A percentile compares a stretch with the other conserved stretches of the same genome.
Conservation (phyloP, 2,113 vertebrate genomes). For the Ranitomeya variabilis region DNA sequence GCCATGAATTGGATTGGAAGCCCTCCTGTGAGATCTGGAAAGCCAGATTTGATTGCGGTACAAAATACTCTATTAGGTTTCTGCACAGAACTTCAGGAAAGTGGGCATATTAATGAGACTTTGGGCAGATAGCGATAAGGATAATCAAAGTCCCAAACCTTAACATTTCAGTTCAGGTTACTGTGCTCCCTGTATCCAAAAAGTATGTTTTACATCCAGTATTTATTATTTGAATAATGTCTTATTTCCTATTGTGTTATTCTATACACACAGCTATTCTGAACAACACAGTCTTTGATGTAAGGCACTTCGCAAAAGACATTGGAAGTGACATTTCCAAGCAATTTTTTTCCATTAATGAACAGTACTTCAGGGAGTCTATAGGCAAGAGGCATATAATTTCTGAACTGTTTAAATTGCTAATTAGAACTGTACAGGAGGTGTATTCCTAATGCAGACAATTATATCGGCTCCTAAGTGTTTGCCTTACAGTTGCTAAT, state of each 20-base stretch:
- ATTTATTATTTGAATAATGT: slow-evolving; percentile 69
- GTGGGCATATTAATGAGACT: neutral
- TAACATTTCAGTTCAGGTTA: neutral
- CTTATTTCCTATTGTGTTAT: slow-evolving; percentile 69
- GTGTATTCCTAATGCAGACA: slow-evolving; percentile 86
- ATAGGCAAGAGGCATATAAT: slow-evolving; percentile 91
- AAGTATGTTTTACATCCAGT: slow-evolving; percentile 17
- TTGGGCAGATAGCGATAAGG: neutral
- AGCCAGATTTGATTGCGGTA: too few species aligned
- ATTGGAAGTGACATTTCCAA: slow-evolving; percentile 87
- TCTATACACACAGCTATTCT: slow-evolving; percentile 71
- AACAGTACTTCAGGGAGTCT: slow-evolving; percentile 88
- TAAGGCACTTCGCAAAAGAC: slow-evolving; percentile 80
- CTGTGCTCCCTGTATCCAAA: neutral
- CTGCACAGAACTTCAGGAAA: too few species aligned
- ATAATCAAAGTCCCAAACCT: neutral
- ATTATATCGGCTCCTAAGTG: slow-evolving; percentile 84
- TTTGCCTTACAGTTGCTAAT: slow-evolving; percentile 90
- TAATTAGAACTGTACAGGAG: slow-evolving; percentile 89
- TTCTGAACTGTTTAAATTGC: slow-evolving; percentile 91
- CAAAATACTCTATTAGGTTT: too few species aligned
- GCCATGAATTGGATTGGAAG: too few species aligned
- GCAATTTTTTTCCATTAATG: slow-evolving; percentile 81
- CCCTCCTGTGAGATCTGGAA: too few species aligned
- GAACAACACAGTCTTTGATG: slow-evolving; percentile 75